Evolutionary conservation across 1,140 invertebrate species (phyloP).

Genomic region (Cecropterus lyciades): DNA sequence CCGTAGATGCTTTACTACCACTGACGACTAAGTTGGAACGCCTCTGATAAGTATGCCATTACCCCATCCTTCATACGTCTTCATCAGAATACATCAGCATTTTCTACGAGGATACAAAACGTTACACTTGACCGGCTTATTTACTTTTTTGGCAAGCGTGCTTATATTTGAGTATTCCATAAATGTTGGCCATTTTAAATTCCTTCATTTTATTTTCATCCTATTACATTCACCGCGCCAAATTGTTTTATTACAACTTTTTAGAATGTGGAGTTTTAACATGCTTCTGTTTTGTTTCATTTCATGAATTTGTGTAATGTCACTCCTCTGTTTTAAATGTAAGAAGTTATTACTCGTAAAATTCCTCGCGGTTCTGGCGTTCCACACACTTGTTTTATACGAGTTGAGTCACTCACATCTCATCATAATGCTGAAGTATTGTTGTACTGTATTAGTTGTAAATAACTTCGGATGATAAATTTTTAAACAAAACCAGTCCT

Average conservation of each 20-base stretch:
- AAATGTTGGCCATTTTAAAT: slow-evolving; percentile 64
- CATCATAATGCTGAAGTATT: slow-evolving; percentile 4
- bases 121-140: neutral
- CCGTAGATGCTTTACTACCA: no score
- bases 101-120: neutral
- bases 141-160: slow-evolving; percentile 30
- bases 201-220: slow-evolving; percentile 64
- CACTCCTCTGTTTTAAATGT: slow-evolving; percentile 53
- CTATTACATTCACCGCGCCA: slow-evolving; percentile 58
- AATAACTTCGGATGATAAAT: no score
- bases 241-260: slow-evolving; percentile 72
- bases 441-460: neutral
- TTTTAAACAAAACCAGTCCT: no score
- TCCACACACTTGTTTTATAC: slow-evolving; percentile 15
- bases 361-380: slow-evolving; percentile 40
- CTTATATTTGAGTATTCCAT: slow-evolving; percentile 48
- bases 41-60: no score
- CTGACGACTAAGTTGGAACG: no score
- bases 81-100: no score
- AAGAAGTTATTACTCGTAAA: slow-evolving; percentile 51
- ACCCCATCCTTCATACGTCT: no score
- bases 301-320: slow-evolving; percentile 62
- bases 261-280: slow-evolving; percentile 62
- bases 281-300: slow-evolving; percentile 63
- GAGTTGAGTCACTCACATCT: slow-evolving; percentile 2